A percentile compares a stretch with the other conserved stretches of the same genome.
Conservation (phyloP, 1,140 invertebrate genomes). For the Pogonognathellus flavescens region DNA sequence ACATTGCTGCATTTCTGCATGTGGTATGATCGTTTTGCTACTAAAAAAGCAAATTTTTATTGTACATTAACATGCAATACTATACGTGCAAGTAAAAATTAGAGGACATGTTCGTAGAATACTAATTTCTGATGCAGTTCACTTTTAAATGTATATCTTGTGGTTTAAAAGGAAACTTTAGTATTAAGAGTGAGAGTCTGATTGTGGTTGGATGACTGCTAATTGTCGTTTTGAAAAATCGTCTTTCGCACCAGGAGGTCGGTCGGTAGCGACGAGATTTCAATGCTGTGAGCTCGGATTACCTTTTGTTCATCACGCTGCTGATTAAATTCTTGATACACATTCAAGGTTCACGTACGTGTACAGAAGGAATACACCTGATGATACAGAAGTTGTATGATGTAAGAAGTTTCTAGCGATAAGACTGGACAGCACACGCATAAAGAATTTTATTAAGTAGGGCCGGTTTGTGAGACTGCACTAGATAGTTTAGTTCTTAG, state of each 20-base stretch:
- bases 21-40: too few relatives aligned
- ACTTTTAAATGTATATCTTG: too few relatives aligned
- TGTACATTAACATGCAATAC: too few relatives aligned
- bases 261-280: background rate
- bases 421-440: slow-evolving; percentile 1
- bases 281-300: background rate
- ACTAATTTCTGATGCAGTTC: too few relatives aligned
- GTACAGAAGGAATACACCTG: background rate
- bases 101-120: too few relatives aligned
- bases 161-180: too few relatives aligned
- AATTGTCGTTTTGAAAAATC: slow-evolving; percentile 54
- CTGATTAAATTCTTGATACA: slow-evolving; percentile 11
- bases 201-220: background rate
- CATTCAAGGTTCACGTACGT: background rate
- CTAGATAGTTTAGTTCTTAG: background rate
- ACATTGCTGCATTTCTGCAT: too few relatives aligned
- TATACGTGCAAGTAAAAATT: too few relatives aligned
- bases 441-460: slow-evolving; percentile 5
- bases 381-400: slow-evolving; percentile 1
- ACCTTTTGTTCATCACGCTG: background rate
- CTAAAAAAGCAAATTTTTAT: too few relatives aligned
- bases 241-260: slow-evolving; percentile 41
- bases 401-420: background rate
- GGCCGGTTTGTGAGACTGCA: background rate
- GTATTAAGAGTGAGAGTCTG: too few relatives aligned